Conservation (phyloP, 2,888 invertebrate genomes). For the Meteorus colon region DNA sequence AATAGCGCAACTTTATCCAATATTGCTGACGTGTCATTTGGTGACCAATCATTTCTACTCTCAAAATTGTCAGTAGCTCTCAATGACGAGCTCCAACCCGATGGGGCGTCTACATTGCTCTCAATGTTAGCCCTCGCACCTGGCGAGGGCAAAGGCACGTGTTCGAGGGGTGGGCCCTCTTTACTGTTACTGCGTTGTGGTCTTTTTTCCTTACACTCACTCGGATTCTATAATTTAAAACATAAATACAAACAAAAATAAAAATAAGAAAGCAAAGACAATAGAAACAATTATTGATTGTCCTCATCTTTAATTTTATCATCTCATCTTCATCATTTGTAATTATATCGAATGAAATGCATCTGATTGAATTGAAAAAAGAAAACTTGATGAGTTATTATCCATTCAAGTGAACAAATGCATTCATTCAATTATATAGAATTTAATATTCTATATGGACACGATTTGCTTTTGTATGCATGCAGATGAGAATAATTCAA, state of each 20-base stretch:
- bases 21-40: constrained; percentile 80
- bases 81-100: constrained; percentile 66
- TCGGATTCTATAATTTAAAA: constrained; percentile 56
- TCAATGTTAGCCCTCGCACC: constrained; percentile 64
- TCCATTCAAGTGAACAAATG: not conserved
- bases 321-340: too few species aligned
- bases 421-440: not conserved
- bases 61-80: constrained; percentile 8
- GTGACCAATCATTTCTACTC: constrained; percentile 77
- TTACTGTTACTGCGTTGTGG: constrained; percentile 63
- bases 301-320: too few species aligned
- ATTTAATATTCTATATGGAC: not conserved
- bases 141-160: constrained; percentile 68
- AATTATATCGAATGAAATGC: too few species aligned
- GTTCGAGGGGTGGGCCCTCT: constrained; percentile 66
- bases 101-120: constrained; percentile 71
- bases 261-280: not conserved
- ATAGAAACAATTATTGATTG: not conserved
- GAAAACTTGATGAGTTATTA: not conserved
- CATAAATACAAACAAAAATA: constrained; percentile 33
- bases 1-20: constrained; percentile 91
- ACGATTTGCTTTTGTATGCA: not conserved
- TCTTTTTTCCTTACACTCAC: constrained; percentile 64
- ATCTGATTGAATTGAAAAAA: too few species aligned
- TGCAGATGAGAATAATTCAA: not conserved